Evolutionary conservation across 2,113 vertebrate species (phyloP).

Genomic region (Origma solitaria): DNA sequence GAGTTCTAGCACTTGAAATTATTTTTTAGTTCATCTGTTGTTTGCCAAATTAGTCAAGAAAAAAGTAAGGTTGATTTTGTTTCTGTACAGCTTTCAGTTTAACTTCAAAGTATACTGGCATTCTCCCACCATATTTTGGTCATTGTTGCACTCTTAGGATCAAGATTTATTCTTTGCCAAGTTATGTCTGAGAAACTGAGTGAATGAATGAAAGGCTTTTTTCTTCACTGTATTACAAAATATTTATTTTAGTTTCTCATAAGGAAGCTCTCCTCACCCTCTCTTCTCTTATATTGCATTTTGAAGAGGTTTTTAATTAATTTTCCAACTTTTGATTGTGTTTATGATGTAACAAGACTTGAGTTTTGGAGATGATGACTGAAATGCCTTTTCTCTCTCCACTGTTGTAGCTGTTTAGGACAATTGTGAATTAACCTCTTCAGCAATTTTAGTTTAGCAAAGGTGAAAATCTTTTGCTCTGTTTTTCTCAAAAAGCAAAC

Average conservation of each 20-base stretch:
- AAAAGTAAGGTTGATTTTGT: background rate
- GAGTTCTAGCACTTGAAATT: background rate
- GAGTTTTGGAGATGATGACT: background rate
- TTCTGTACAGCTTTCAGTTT: background rate
- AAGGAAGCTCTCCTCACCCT: background rate
- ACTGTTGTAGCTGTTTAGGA: background rate
- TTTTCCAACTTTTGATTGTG: background rate
- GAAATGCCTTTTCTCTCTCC: background rate
- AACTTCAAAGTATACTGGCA: background rate
- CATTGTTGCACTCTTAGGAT: background rate
- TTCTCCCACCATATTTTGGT: background rate
- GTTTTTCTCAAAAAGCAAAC: background rate
- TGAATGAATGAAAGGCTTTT: background rate
- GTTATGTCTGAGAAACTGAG: background rate
- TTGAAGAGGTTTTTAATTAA: background rate
- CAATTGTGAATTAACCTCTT: background rate
- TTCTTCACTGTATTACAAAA: background rate
- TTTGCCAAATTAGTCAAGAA: background rate
- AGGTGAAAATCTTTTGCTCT: background rate
- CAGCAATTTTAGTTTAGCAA: background rate
- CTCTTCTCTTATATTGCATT: background rate
- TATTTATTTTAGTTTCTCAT: background rate
- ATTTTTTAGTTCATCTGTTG: background rate
- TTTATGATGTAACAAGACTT: background rate
- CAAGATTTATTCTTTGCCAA: background rate